Base-by-base conservation (phyloP, 2,797 vertebrate genomes). In the Natrix natrix region DNA sequence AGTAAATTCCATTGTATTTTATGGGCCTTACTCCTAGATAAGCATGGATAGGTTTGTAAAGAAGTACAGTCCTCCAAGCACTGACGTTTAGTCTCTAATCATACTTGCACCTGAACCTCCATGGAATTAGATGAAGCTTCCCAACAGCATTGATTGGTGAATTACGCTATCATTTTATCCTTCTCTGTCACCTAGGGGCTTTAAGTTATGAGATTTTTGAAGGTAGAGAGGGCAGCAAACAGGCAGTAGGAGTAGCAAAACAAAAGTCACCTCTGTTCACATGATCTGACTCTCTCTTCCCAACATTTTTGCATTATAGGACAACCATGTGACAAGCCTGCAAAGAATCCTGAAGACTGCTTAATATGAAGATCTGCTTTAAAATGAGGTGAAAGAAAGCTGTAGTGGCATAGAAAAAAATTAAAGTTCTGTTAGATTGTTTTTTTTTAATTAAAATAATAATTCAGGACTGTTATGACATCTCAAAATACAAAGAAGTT, bases 341-440 rank as follows among this genome's bases (percentile, higher is more conserved):
- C 93, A 98, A 99, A 98, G 98, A 99, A 98, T 97, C 98, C 16
- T 94, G 98, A 98, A 98, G 98, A 99, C 97, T 96, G 97, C 98
- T 97, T 97, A 97, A 97, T 97, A 98, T 98, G 98, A 99, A 98
- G 98, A 98, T 98, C 98, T 97, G 97, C 99, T 98, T 99, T 99
- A 99, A 99, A 99, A 99, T 98, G 99, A 99, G 99, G 99, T 99
- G 99, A 99, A 98, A 99, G 99, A 99, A 99, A 99, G 98, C 98
- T 98, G 98, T 99, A 99, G 99, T 99, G 98, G 98, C 98, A 97
- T 99, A 98, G 98, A 98, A 98, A 98, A 98, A 97, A 97, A 89
- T 63, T 98, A 98, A 98, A 98, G 97, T 97, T 98, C 97, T 97
- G 97, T 97, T 98, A 98, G 98, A 96, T 90, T 90, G 96, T 95